Evolutionary conservation across 2,888 invertebrate species (phyloP).

Genomic region (Neria commutata): DNA sequence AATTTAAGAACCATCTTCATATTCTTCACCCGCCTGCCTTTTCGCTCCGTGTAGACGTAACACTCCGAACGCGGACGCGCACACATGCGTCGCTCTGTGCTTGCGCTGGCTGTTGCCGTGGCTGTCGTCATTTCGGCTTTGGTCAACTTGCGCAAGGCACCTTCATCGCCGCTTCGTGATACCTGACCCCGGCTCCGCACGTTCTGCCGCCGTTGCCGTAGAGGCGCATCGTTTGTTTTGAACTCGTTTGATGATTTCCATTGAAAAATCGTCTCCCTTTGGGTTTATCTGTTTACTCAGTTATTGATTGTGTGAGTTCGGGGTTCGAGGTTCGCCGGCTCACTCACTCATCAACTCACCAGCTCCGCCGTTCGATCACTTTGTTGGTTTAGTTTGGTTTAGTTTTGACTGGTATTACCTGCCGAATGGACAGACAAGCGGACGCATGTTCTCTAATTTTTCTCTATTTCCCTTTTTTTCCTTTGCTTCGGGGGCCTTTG

Average conservation of each 20-base stretch:
- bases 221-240: background rate
- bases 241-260: slow-evolving; percentile 23
- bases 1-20: too few species aligned
- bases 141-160: slow-evolving; percentile 7
- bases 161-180: background rate
- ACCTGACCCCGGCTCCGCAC: slow-evolving; percentile 16
- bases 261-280: slow-evolving; percentile 21
- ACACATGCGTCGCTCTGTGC: slow-evolving; percentile 1
- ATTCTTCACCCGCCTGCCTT: too few species aligned
- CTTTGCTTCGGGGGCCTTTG: slow-evolving; percentile 32
- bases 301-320: background rate
- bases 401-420: slow-evolving; percentile 19
- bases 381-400: slow-evolving; percentile 10
- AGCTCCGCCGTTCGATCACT: background rate
- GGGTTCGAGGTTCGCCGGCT: too few species aligned
- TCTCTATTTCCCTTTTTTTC: background rate
- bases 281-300: background rate
- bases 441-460: background rate
- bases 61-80: too few species aligned
- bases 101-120: background rate
- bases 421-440: slow-evolving; percentile 28
- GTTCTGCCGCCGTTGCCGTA: background rate
- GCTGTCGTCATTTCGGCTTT: slow-evolving; percentile 15
- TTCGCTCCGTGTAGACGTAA: too few species aligned
- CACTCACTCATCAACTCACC: too few species aligned